Conservation (phyloP, 2,797 vertebrate species). For the Lagodon rhomboides region DNA sequence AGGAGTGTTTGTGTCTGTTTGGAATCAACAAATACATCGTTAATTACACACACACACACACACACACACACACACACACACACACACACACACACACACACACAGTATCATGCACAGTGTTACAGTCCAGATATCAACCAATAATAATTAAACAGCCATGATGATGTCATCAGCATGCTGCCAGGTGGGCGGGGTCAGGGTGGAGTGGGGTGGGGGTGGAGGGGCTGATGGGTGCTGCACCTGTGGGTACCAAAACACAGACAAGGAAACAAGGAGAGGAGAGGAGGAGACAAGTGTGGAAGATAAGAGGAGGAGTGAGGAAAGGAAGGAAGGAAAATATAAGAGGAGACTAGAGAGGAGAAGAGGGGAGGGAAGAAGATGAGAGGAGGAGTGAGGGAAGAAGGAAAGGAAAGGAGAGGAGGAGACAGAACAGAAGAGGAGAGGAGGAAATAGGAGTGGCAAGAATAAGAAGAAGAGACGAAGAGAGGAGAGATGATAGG, state of each 20-base stretch:
- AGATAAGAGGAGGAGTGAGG: background rate
- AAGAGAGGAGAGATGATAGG: background rate
- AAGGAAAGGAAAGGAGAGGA: no score
- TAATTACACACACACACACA: conserved; percentile 3
- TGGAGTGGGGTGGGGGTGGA: background rate
- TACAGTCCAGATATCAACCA: conserved; percentile 20
- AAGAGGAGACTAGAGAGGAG: no score
- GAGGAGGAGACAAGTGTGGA: no score
- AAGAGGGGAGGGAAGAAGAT: background rate
- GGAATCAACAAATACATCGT: background rate
- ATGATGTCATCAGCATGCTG: conserved; percentile 70
- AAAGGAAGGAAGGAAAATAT: background rate
- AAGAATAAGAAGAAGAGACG: background rate
- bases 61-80: conserved; percentile 43
- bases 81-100: conserved; percentile 41
- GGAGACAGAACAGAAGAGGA: background rate
- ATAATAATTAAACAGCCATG: conserved; percentile 50
- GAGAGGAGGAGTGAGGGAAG: no score
- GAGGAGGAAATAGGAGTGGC: background rate
- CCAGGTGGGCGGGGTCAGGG: conserved; percentile 39
- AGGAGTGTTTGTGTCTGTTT: background rate
- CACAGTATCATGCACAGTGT: conserved; percentile 27
- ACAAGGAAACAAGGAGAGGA: background rate
- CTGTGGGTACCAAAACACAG: background rate
- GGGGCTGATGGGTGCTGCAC: conserved; percentile 19